Evolutionary conservation across 2,888 invertebrate species (phyloP).

Genomic region (Phyto melanocephala): DNA sequence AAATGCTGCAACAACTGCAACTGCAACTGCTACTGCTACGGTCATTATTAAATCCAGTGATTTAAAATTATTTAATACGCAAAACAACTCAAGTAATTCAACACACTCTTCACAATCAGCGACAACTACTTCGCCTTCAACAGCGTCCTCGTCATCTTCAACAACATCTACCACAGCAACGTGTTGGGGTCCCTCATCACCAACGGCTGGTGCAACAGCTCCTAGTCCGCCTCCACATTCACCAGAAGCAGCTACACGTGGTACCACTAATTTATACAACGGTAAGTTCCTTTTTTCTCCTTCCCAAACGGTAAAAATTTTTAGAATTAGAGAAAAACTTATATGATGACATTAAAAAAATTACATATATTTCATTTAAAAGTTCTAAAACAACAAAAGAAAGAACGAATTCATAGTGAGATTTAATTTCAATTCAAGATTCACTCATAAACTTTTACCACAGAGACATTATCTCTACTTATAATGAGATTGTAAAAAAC

Average conservation of each 20-base stretch:
- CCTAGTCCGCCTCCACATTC: conserved; percentile 86
- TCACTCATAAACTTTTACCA: no score
- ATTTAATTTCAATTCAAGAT: no score
- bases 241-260: conserved; percentile 82
- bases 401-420: no score
- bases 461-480: no score
- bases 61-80: conserved; percentile 74
- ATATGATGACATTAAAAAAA: no score
- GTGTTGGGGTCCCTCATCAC: conserved; percentile 87
- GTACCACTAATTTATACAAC: conserved; percentile 86
- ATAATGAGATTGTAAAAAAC: no score
- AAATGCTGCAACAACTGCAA: conserved; percentile 61
- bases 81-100: conserved; percentile 66
- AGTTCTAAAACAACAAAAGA: no score
- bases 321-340: no score
- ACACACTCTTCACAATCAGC: conserved; percentile 1
- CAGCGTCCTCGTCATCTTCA: conserved; percentile 8
- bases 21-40: conserved; percentile 69
- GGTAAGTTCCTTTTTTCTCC: conserved; percentile 80
- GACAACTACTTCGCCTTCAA: not conserved
- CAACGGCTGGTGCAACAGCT: conserved; percentile 87
- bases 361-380: no score
- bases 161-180: conserved; percentile 78
- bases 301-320: no score
- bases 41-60: conserved; percentile 82